Evolutionary conservation across 2,888 invertebrate genomes (phyloP).

Genomic region (Leptinotarsa haldemani): DNA sequence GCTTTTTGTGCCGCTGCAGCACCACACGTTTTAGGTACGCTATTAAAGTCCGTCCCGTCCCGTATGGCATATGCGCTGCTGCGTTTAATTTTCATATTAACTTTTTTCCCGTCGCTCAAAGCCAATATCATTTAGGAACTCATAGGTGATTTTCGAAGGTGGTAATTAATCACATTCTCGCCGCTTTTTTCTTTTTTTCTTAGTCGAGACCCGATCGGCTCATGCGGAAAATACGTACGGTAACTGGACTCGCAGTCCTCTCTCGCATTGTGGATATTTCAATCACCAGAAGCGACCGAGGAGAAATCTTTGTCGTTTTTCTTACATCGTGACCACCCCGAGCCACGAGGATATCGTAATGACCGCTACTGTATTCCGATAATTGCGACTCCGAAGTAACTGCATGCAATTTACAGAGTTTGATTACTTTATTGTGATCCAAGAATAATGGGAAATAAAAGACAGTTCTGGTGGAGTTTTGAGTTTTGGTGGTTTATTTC

Average conservation of each 20-base stretch:
- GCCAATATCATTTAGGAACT: slow-evolving; percentile 55
- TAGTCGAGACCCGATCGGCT: not conserved
- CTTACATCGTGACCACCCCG: slow-evolving; percentile 14
- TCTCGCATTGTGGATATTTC: slow-evolving; percentile 23
- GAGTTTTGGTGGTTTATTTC: no score
- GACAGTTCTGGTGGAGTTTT: no score
- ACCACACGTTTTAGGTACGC: slow-evolving; percentile 61
- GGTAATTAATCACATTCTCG: slow-evolving; percentile 54
- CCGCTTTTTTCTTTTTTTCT: no score
- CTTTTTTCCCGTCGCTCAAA: slow-evolving; percentile 48
- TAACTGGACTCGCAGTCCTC: not conserved
- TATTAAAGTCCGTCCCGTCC: slow-evolving; percentile 57
- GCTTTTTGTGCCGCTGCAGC: slow-evolving; percentile 57
- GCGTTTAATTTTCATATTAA: slow-evolving; percentile 61
- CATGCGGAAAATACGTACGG: slow-evolving; percentile 5
- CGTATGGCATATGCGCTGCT: slow-evolving; percentile 59
- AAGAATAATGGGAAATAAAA: not conserved
- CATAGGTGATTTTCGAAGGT: slow-evolving; percentile 53
- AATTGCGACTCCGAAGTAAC: not conserved
- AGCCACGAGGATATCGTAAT: not conserved
- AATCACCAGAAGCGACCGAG: slow-evolving; percentile 7
- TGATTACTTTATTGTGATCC: not conserved
- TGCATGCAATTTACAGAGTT: not conserved
- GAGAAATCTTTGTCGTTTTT: slow-evolving; percentile 12
- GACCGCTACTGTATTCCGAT: slow-evolving; percentile 7